Conservation (phyloP, 2,888 invertebrate genomes). For the Mylabris sibirica region DNA sequence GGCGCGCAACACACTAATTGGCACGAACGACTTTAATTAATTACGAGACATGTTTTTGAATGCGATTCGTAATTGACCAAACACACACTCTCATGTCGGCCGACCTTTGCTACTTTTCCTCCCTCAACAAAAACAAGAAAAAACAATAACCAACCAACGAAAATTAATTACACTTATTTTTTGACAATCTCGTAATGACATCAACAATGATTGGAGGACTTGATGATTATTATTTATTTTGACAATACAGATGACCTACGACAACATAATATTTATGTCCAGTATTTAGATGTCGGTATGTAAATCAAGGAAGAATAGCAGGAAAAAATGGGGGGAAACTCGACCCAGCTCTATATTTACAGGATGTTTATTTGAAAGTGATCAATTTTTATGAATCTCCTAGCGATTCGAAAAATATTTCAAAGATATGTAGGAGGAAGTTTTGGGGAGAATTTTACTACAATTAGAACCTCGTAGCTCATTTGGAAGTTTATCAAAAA, state of each 20-base stretch:
- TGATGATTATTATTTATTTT: slow-evolving; percentile 13
- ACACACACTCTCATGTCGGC: slow-evolving; percentile 15
- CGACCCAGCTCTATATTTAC: slow-evolving; percentile 43
- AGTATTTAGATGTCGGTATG: slow-evolving; percentile 40
- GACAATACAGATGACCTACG: slow-evolving; percentile 44
- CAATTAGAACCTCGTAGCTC: too few species aligned
- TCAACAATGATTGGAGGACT: background rate
- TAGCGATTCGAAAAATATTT: too few species aligned
- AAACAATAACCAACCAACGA: slow-evolving; percentile 13
- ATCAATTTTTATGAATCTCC: too few species aligned
- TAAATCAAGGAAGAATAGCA: slow-evolving; percentile 46
- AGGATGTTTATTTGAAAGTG: too few species aligned
- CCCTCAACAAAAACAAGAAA: background rate
- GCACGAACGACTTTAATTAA: slow-evolving; percentile 51
- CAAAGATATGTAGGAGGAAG: too few species aligned
- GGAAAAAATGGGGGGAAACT: slow-evolving; percentile 32
- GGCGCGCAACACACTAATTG: slow-evolving; percentile 52
- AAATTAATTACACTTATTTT: background rate
- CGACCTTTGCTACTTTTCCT: slow-evolving; percentile 3
- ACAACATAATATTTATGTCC: slow-evolving; percentile 44
- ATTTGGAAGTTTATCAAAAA: too few species aligned
- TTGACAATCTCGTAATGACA: too few species aligned
- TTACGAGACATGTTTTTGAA: slow-evolving; percentile 53
- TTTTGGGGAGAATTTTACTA: too few species aligned
- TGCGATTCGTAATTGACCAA: slow-evolving; percentile 50